A percentile compares a stretch with the other conserved stretches of the same genome.
phyloP scores from a whole-genome alignment of 2,888 invertebrate genomes.

The Cremastobaeus sp. region DNA sequence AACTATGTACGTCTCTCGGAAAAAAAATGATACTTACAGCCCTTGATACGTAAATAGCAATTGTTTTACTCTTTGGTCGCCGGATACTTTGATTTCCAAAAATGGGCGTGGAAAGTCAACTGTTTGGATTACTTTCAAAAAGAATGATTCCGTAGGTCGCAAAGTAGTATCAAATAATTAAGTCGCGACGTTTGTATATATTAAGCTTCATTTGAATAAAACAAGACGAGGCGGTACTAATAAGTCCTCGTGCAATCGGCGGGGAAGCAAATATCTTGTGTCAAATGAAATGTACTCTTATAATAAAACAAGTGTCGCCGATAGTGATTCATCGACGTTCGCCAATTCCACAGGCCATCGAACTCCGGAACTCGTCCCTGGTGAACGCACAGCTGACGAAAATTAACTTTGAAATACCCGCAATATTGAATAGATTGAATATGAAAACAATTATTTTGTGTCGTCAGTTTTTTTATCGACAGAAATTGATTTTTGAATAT shows the following conservation, averaged over 20 bases:
- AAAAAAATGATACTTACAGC: too few relatives aligned
- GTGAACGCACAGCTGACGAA: constrained; percentile 11
- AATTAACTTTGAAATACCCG: constrained; percentile 20
- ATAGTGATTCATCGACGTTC: constrained; percentile 70
- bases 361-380: constrained; percentile 65
- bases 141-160: constrained; percentile 34
- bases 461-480: too few relatives aligned
- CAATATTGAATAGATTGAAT: constrained; percentile 20
- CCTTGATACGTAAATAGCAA: too few relatives aligned
- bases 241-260: constrained; percentile 57
- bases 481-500: too few relatives aligned
- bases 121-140: constrained; percentile 25
- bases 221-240: constrained; percentile 51
- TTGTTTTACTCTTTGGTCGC: too few relatives aligned
- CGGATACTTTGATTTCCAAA: constrained; percentile 11
- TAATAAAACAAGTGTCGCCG: constrained; percentile 72
- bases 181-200: constrained; percentile 54
- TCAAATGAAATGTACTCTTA: constrained; percentile 69
- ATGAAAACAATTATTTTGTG: constrained; percentile 17
- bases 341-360: constrained; percentile 68
- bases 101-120: constrained; percentile 19
- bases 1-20: too few relatives aligned
- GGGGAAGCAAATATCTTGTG: constrained; percentile 60
- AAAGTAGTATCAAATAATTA: constrained; percentile 46
- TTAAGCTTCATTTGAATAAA: constrained; percentile 57